Percentiles rank a stretch among this genome's conserved stretches.
These are phyloP conservation scores for Enteromius paludinosus DNA, from an alignment of 2,797 vertebrate genomes.

Conservation along the genomic window DNA sequence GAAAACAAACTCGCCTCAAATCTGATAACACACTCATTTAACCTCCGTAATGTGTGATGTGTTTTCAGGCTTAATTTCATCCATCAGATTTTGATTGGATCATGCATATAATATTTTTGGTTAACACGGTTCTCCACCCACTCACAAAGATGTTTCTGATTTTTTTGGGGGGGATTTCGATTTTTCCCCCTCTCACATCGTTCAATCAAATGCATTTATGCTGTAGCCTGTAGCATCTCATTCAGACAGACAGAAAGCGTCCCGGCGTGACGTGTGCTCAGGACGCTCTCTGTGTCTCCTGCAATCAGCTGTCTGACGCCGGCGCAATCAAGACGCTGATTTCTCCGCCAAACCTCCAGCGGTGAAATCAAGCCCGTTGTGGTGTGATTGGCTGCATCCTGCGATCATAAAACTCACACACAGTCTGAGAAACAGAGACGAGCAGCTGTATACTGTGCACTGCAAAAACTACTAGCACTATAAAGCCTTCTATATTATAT, in stretches of 20 bases:
- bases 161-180: too few species aligned
- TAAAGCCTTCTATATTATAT: background rate
- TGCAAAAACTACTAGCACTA: background rate
- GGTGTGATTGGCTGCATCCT: constrained; percentile 45
- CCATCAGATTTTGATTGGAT: background rate
- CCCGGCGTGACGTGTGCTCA: background rate
- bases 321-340: constrained; percentile 51
- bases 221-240: background rate
- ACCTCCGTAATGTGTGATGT: background rate
- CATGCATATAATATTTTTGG: background rate
- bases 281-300: background rate
- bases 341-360: constrained; percentile 45
- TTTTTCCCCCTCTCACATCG: background rate
- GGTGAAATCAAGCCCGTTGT: constrained; percentile 45
- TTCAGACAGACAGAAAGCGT: background rate
- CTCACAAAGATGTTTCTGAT: background rate
- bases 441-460: background rate
- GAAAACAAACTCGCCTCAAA: background rate
- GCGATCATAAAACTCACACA: constrained; percentile 36
- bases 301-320: constrained; percentile 50
- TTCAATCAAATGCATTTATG: background rate
- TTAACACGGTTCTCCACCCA: constrained; percentile 2
- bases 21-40: too few species aligned
- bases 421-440: background rate
- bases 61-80: background rate